phyloP scores from a whole-genome alignment of 2,888 invertebrate genomes.

The Strigamia maritima region DNA sequence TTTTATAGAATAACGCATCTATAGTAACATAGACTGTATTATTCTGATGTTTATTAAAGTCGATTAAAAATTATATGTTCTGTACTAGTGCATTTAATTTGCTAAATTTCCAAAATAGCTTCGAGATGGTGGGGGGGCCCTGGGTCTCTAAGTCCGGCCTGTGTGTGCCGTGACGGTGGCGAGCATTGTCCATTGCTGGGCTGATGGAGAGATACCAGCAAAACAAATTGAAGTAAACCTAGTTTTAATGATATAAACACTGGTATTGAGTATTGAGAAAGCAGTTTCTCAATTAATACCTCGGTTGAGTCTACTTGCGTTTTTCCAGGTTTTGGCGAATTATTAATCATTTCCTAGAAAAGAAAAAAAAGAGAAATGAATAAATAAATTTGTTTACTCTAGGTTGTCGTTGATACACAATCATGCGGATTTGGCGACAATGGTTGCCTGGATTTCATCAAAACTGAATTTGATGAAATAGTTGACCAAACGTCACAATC shows the following conservation, averaged over 20 bases:
- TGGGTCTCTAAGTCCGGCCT: no score
- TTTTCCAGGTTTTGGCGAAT: no score
- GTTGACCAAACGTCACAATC: conserved; percentile 66
- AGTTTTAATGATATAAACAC: background rate
- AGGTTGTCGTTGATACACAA: conserved; percentile 73
- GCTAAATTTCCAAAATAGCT: no score
- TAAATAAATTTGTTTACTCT: background rate
- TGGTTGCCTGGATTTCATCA: conserved; percentile 70
- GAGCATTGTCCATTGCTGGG: conserved; percentile 68
- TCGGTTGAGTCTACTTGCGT: no score
- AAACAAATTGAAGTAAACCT: background rate
- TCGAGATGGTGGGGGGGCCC: no score
- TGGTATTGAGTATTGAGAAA: background rate
- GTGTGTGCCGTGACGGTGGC: no score
- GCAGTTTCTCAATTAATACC: background rate
- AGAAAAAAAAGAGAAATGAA: background rate
- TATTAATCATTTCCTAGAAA: no score
- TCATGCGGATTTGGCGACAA: conserved; percentile 84
- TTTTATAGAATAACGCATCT: no score
- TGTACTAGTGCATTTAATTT: no score
- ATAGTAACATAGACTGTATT: no score
- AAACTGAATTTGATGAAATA: conserved; percentile 67
- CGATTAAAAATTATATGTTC: no score
- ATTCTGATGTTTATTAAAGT: no score
- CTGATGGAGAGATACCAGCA: background rate